Conservation (phyloP, 2,888 invertebrate genomes). For the Drosophila neotestacea region DNA sequence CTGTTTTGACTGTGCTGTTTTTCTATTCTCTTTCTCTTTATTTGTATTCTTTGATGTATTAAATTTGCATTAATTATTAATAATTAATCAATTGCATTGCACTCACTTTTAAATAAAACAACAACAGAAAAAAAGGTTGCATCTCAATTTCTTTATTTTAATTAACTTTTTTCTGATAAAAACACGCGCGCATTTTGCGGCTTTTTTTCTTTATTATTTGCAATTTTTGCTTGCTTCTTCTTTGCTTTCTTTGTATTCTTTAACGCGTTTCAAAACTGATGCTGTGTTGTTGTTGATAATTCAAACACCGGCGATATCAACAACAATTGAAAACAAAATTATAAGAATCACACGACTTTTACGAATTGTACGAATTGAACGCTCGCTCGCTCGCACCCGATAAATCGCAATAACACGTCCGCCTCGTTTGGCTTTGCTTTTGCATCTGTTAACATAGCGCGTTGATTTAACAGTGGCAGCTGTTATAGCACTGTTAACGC, state of each 20-base stretch:
- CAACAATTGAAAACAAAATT: constrained; percentile 17
- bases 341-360: constrained; percentile 24
- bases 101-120: constrained; percentile 29
- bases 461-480: constrained; percentile 28
- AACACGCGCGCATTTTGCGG: constrained; percentile 59
- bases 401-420: constrained; percentile 50
- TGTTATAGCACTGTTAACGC: constrained; percentile 17
- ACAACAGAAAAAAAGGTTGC: constrained; percentile 42
- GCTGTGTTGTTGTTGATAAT: not conserved
- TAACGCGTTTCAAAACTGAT: not conserved
- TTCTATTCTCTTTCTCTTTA: constrained; percentile 9
- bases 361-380: constrained; percentile 36
- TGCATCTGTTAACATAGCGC: constrained; percentile 56
- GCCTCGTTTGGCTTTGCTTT: constrained; percentile 54
- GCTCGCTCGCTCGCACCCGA: constrained; percentile 30
- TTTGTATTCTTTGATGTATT: constrained; percentile 12
- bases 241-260: not conserved
- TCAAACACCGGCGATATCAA: constrained; percentile 35
- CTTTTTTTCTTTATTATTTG: constrained; percentile 8
- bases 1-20: constrained; percentile 50
- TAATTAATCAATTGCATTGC: constrained; percentile 17
- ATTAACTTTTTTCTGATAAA: constrained; percentile 21
- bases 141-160: not conserved
- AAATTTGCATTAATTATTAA: constrained; percentile 14
- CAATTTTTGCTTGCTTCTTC: not conserved